Percentiles rank a stretch among this genome's conserved stretches.
These are phyloP conservation scores for Drosophila sulfurigaster DNA, from an alignment of 1,140 invertebrate genomes.

Conservation along the genomic window DNA sequence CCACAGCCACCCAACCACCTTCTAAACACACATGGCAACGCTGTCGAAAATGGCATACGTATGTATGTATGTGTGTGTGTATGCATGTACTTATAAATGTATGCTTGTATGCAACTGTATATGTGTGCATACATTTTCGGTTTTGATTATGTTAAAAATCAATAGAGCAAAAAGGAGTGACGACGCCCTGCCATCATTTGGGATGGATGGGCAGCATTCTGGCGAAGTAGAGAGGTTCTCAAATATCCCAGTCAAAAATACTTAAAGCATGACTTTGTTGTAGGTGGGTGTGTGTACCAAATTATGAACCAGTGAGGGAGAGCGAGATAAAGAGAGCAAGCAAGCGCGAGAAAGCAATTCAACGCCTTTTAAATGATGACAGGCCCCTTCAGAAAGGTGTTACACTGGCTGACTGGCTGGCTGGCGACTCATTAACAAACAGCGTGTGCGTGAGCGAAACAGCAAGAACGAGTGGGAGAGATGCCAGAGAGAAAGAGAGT, in stretches of 20 bases:
- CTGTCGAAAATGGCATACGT: constrained; percentile 48
- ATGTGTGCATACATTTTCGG: constrained; percentile 71
- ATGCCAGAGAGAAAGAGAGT: constrained; percentile 19
- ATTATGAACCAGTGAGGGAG: not conserved
- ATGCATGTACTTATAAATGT: constrained; percentile 38
- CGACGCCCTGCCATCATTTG: constrained; percentile 38
- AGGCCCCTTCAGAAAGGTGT: constrained; percentile 55
- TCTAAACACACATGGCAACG: constrained; percentile 62
- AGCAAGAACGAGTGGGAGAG: constrained; percentile 17
- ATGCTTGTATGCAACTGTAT: constrained; percentile 37
- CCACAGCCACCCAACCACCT: constrained; percentile 24
- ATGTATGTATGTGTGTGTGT: constrained; percentile 25
- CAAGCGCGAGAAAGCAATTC: constrained; percentile 41
- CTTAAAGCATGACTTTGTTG: constrained; percentile 41
- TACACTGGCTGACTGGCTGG: constrained; percentile 22
- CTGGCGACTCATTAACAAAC: constrained; percentile 69
- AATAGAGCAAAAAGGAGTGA: constrained; percentile 84
- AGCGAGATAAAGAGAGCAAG: constrained; percentile 11
- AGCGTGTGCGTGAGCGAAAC: constrained; percentile 27
- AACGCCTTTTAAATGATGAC: constrained; percentile 68
- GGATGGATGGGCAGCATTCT: not conserved
- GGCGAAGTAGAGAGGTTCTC: constrained; percentile 6
- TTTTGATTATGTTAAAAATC: constrained; percentile 85
- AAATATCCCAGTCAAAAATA: constrained; percentile 34
- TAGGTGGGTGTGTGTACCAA: constrained; percentile 3